phyloP scores from a whole-genome alignment of 2,888 invertebrate species.

The Diarsia rubi region DNA sequence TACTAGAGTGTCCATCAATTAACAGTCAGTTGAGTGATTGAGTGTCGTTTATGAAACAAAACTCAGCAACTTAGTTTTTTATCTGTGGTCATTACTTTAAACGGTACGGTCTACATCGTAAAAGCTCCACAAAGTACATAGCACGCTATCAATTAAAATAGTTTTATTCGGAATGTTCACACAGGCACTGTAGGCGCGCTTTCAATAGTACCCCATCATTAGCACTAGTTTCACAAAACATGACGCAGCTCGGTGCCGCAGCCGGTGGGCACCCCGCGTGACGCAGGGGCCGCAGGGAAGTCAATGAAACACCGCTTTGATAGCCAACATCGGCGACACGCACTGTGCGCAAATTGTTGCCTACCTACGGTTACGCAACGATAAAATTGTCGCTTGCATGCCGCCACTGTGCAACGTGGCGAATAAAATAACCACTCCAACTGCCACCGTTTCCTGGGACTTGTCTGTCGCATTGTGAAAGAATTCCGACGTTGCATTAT shows the following conservation, averaged over 20 bases:
- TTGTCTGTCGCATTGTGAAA: constrained; percentile 72
- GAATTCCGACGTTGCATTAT: constrained; percentile 69
- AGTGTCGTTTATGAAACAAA: constrained; percentile 26
- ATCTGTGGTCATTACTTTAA: constrained; percentile 53
- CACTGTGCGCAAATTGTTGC: constrained; percentile 85
- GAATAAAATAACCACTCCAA: constrained; percentile 70
- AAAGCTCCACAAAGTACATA: constrained; percentile 42
- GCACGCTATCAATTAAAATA: constrained; percentile 62
- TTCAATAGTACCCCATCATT: constrained; percentile 70
- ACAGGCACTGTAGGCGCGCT: constrained; percentile 70
- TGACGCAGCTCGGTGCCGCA: constrained; percentile 45
- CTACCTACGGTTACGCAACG: constrained; percentile 83
- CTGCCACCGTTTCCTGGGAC: constrained; percentile 74
- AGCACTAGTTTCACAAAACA: constrained; percentile 65
- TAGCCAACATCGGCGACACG: constrained; percentile 82
- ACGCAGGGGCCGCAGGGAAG: constrained; percentile 72
- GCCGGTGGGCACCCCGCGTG: constrained; percentile 76
- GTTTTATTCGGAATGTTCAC: constrained; percentile 66
- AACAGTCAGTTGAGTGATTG: too few relatives aligned
- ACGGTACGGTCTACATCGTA: constrained; percentile 47
- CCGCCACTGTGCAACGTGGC: constrained; percentile 70
- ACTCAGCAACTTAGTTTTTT: constrained; percentile 55
- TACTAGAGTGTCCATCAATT: too few relatives aligned
- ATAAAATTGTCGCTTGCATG: constrained; percentile 83
- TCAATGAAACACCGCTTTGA: constrained; percentile 73